phyloP scores from a whole-genome alignment of 1,140 invertebrate species.

The Diploscapter pachys region DNA sequence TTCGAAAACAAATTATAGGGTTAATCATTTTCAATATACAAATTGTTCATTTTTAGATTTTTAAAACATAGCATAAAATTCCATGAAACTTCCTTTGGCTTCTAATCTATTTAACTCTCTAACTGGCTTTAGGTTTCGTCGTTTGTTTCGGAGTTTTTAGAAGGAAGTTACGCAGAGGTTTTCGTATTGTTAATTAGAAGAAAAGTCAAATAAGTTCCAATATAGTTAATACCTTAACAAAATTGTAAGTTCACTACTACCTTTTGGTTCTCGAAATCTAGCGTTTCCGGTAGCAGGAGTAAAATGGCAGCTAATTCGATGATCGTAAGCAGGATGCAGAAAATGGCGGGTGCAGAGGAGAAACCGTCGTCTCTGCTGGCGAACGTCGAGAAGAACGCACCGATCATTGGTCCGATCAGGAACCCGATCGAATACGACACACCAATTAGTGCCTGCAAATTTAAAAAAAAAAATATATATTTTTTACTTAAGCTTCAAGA shows the following conservation, averaged over 20 bases:
- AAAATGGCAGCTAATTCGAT: slow-evolving; percentile 76
- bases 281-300: slow-evolving; percentile 78
- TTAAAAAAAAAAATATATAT: slow-evolving; percentile 1
- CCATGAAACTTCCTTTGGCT: too few species aligned
- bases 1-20: neutral
- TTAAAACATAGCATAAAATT: too few species aligned
- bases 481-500: neutral
- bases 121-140: too few species aligned
- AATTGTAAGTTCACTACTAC: neutral
- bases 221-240: too few species aligned
- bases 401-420: slow-evolving; percentile 88
- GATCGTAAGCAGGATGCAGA: slow-evolving; percentile 75
- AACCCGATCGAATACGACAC: slow-evolving; percentile 96
- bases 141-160: too few species aligned
- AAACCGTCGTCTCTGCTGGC: slow-evolving; percentile 67
- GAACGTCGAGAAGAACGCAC: slow-evolving; percentile 80
- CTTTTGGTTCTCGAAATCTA: slow-evolving; percentile 59
- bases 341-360: slow-evolving; percentile 78
- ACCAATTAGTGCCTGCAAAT: slow-evolving; percentile 79
- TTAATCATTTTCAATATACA: slow-evolving; percentile 1
- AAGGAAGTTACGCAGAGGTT: too few species aligned
- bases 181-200: too few species aligned
- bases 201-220: too few species aligned
- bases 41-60: neutral
- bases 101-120: too few species aligned